Evolutionary conservation across 2,888 invertebrate genomes (phyloP).

Genomic region (Escarpia spicata): DNA sequence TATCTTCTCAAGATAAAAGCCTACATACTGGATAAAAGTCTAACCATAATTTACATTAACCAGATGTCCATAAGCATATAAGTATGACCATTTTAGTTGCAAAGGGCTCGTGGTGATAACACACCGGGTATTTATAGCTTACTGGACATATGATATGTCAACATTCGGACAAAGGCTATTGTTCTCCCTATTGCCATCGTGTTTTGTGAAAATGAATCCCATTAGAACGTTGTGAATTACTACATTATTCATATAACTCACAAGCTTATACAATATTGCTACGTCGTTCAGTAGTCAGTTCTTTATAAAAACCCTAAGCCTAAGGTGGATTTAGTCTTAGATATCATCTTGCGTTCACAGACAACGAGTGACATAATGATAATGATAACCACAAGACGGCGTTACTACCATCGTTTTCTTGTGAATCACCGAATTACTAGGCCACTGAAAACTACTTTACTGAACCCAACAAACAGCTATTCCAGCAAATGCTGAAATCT

Average conservation of each 20-base stretch:
- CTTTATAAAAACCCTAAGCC: neutral
- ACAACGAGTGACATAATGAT: neutral
- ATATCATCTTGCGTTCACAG: neutral
- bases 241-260: neutral
- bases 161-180: slow-evolving; percentile 1
- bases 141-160: neutral
- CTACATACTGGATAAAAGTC: slow-evolving; percentile 9
- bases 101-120: neutral
- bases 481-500: neutral
- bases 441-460: neutral
- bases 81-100: neutral
- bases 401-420: neutral
- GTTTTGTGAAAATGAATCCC: neutral
- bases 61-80: neutral
- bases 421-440: neutral
- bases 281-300: neutral
- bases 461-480: neutral
- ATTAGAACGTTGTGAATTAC: neutral
- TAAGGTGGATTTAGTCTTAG: neutral
- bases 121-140: neutral
- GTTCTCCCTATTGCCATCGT: neutral
- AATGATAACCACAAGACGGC: neutral
- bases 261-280: neutral
- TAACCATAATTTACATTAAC: neutral
- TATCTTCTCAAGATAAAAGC: neutral